phyloP scores from a whole-genome alignment of 2,888 invertebrate genomes.

The Eupithecia subfuscata region DNA sequence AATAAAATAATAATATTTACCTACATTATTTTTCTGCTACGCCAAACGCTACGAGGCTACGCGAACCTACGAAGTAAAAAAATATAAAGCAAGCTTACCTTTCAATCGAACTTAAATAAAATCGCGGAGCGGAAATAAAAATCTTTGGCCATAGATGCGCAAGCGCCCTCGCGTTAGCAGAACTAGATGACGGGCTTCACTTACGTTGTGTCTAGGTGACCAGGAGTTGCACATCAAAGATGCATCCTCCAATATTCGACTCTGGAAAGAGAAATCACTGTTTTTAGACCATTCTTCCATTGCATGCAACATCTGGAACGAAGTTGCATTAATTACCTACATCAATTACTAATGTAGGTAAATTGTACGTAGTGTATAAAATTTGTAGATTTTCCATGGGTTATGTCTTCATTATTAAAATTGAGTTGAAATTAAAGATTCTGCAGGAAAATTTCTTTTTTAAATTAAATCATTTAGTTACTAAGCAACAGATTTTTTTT shows the following conservation, averaged over 20 bases:
- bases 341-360: background rate
- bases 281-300: slow-evolving; percentile 49
- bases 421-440: no score
- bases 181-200: slow-evolving; percentile 65
- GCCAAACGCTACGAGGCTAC: slow-evolving; percentile 27
- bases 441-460: no score
- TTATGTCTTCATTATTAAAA: background rate
- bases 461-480: no score
- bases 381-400: background rate
- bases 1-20: slow-evolving; percentile 2
- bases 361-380: background rate
- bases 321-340: background rate
- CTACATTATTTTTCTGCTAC: slow-evolving; percentile 27
- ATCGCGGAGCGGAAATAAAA: slow-evolving; percentile 30
- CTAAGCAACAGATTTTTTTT: no score
- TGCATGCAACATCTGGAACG: slow-evolving; percentile 22
- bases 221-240: slow-evolving; percentile 96
- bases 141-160: slow-evolving; percentile 78
- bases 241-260: slow-evolving; percentile 94
- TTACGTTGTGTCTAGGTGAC: slow-evolving; percentile 95
- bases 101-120: background rate
- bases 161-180: slow-evolving; percentile 61
- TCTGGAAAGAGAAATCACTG: slow-evolving; percentile 86
- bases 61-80: slow-evolving; percentile 28
- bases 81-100: slow-evolving; percentile 31